Base-by-base conservation (phyloP, 2,888 invertebrate genomes). In the Cetonia aurata region DNA sequence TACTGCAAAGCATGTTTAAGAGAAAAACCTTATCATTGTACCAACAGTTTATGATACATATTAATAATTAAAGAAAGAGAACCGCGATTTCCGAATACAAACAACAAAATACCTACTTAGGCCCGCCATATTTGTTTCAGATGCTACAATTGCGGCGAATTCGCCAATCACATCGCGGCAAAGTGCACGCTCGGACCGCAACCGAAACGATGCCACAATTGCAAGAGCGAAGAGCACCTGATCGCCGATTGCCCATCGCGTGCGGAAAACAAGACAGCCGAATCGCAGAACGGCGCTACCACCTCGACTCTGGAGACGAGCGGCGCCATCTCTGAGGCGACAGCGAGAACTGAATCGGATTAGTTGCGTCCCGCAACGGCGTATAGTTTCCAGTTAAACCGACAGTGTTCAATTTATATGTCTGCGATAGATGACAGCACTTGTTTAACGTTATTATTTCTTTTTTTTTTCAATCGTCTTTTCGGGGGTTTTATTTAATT, bases 141-240 rank as follows among this genome's bases (percentile, higher is more conserved):
- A 82, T 96, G 96, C 86, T 96, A 96, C 85, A 96, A 96, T 84
- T 96, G 96, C 81, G 96, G 96, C 3, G 94, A 95, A 84, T 95
- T 96, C 82, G 93, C 95, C 59, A 96, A 96, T 85, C 96, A 96
- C 85, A 92, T 96, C 80, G 96, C 96, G 41, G 93, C 95, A 42
- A 95, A 95, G 83, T 96, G 96, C 85, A 90, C 91, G 74, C 87
- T 93, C 82, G 95, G 94, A 12, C 96, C 96, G 65, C 93, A 95
- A 86, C 96, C 96, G 78, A 96, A 96, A 86, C 89, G 94, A 79
- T 96, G 96, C 85, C 96, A 96, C 86, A 90, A 91, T 82, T 96
- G 96, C 85, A 95, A 95, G 83, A 91, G 93, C 77, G 92, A 93
- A 78, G 94, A 93, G 79, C 96, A 96, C 85, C 88, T 96, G 70